Conservation (phyloP, 2,888 invertebrate species). For the Lacanobia wlatinum region DNA sequence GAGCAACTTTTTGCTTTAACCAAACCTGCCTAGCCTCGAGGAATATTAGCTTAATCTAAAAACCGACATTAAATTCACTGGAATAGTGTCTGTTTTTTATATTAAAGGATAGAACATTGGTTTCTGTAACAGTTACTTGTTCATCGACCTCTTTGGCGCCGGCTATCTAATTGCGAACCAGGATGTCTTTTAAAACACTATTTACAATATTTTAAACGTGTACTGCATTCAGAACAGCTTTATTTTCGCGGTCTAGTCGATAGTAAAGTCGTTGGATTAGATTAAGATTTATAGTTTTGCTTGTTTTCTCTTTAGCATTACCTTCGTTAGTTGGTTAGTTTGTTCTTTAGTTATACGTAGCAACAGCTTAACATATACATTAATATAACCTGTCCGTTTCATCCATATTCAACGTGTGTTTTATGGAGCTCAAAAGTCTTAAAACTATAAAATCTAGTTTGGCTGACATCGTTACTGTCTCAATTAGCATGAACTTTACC, state of each 20-base stretch:
- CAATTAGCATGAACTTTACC: conserved; percentile 1
- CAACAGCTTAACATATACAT: neutral
- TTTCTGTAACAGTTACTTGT: conserved; percentile 55
- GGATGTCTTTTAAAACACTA: conserved; percentile 49
- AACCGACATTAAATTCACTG: conserved; percentile 30
- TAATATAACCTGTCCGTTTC: neutral
- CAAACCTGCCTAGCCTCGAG: conserved; percentile 31
- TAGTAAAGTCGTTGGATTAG: conserved; percentile 1
- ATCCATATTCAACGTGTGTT: neutral
- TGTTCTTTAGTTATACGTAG: neutral
- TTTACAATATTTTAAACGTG: conserved; percentile 47
- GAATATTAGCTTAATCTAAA: conserved; percentile 25
- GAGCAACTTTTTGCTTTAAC: conserved; percentile 21
- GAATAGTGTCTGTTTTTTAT: conserved; percentile 43
- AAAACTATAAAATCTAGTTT: neutral
- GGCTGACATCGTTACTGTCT: neutral
- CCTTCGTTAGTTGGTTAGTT: neutral
- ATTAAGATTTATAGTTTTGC: neutral
- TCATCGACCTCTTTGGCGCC: conserved; percentile 65
- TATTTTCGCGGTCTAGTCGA: neutral
- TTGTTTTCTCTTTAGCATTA: conserved; percentile 4
- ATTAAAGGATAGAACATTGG: conserved; percentile 40
- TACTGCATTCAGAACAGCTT: conserved; percentile 5
- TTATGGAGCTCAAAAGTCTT: neutral
- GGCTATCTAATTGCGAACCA: conserved; percentile 45